Evolutionary conservation across 1,140 invertebrate species (phyloP).

Genomic region (Ctenoplectra terminalis): DNA sequence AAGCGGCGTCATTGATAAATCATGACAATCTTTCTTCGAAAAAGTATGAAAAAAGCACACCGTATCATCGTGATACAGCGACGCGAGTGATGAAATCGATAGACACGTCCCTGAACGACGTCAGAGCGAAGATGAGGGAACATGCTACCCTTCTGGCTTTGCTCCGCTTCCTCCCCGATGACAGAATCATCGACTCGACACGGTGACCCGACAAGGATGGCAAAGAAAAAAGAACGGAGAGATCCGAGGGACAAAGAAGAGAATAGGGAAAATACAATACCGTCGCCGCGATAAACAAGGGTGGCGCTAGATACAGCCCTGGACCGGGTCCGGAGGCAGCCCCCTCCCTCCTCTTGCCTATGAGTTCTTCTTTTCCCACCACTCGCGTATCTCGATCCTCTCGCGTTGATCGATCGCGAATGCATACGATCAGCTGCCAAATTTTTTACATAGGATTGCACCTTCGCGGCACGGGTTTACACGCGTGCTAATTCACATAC

Average conservation of each 20-base stretch:
- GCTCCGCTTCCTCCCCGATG: constrained; percentile 40
- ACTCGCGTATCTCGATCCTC: constrained; percentile 41
- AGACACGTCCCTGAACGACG: constrained; percentile 69
- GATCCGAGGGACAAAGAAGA: not conserved
- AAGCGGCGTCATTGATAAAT: too few relatives aligned
- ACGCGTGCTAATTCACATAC: constrained; percentile 52
- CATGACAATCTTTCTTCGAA: not conserved
- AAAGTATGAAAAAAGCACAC: constrained; percentile 26
- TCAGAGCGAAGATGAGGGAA: constrained; percentile 54
- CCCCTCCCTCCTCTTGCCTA: constrained; percentile 26
- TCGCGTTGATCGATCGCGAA: constrained; percentile 31
- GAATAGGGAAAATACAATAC: constrained; percentile 61
- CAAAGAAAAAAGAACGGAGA: constrained; percentile 1
- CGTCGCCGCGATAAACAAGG: constrained; percentile 67
- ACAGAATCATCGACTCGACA: constrained; percentile 65
- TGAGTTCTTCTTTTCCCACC: constrained; percentile 48
- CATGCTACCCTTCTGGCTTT: constrained; percentile 25
- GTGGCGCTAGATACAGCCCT: constrained; percentile 68
- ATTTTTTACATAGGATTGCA: not conserved
- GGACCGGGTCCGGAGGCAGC: constrained; percentile 65
- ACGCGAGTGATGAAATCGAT: constrained; percentile 68
- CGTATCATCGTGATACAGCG: constrained; percentile 53
- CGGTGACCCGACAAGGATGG: constrained; percentile 52
- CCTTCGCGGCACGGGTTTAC: not conserved
- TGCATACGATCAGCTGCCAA: constrained; percentile 25